Conservation (phyloP, 2,888 invertebrate genomes). For the Nowickia ferox region DNA sequence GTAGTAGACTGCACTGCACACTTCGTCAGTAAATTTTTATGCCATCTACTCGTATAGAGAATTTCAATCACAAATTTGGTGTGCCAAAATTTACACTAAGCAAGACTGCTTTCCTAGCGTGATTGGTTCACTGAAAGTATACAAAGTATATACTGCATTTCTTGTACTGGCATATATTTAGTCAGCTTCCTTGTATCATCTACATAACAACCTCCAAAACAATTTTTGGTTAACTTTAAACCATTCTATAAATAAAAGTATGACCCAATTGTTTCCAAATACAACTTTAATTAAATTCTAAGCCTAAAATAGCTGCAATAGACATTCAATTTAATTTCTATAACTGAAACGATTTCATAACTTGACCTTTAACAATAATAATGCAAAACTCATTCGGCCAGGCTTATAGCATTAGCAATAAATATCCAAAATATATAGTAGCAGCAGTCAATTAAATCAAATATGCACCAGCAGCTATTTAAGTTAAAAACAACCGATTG, state of each 20-base stretch:
- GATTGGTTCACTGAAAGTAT: too few species aligned
- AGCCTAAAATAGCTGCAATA: neutral
- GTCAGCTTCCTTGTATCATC: too few species aligned
- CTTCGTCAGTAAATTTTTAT: too few species aligned
- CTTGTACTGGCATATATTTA: too few species aligned
- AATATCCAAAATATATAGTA: neutral
- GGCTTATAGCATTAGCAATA: slow-evolving; percentile 14
- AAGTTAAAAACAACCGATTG: slow-evolving; percentile 37
- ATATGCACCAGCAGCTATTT: slow-evolving; percentile 44
- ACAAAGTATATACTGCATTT: too few species aligned
- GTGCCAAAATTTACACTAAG: too few species aligned
- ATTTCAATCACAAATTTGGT: too few species aligned
- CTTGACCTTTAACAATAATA: slow-evolving; percentile 28
- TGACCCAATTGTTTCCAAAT: slow-evolving; percentile 4
- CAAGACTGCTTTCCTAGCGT: too few species aligned
- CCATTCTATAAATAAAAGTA: neutral
- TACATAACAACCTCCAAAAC: too few species aligned
- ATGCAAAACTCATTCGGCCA: slow-evolving; percentile 14
- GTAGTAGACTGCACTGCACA: too few species aligned
- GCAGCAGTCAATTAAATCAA: slow-evolving; percentile 52
- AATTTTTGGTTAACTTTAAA: neutral
- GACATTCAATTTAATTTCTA: neutral
- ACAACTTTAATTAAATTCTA: neutral
- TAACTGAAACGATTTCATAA: neutral
- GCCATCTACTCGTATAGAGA: too few species aligned